Base-by-base conservation (phyloP, 1,140 invertebrate species). In the Xylocopa sonorina region DNA sequence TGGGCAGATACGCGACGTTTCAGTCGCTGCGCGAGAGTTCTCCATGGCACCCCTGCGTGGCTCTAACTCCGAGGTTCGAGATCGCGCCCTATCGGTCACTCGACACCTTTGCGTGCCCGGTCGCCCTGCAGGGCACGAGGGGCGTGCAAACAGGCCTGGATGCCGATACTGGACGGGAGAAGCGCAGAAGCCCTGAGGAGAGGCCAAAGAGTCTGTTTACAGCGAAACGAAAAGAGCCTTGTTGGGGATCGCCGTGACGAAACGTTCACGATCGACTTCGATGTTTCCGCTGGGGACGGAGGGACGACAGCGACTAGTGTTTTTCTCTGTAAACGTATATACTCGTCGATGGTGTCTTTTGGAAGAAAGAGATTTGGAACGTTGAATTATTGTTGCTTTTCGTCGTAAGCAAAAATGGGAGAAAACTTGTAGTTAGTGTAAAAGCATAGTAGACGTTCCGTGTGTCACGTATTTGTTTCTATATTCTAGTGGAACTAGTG, bases 71-170 rank as follows among this genome's bases (percentile, higher is more conserved):
- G 66, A 87, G 85, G 84, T 87, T 87, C 86, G 85, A 87, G 86
- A 82, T 84, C 78, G 69, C 75, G 68, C 75, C 68, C 81, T 87
- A 86, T 86, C 84, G 78, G 74, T 83, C 67, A 78, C 84, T 73
- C 67, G 82, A 86, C 84, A 86, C 84, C 84, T 79, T 84, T 87
- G 82, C 78, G 78, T 78, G 83, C 71, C 53, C 16, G 32, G 27
- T 38, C 29, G 32, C 34, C 46, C 46, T 53, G 18, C n/a, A n/a
- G 51, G 75, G 64, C 68, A 63, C 69, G 53, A 60, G 24, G 66
- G 50, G 57, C 74, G 72, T 62, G 85, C 73, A 87, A 86, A 87
- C 85, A 87, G 38, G 51, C 64, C 38, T 48, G 9, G 29, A n/a
- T 29, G 27, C n/a, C 51, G 24, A 27, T 5, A 57, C 57, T 43